Percentiles rank a stretch among this genome's conserved stretches.
These are phyloP conservation scores for Fulmarus glacialis DNA, from an alignment of 2,113 vertebrate genomes.

Conservation along the genomic window DNA sequence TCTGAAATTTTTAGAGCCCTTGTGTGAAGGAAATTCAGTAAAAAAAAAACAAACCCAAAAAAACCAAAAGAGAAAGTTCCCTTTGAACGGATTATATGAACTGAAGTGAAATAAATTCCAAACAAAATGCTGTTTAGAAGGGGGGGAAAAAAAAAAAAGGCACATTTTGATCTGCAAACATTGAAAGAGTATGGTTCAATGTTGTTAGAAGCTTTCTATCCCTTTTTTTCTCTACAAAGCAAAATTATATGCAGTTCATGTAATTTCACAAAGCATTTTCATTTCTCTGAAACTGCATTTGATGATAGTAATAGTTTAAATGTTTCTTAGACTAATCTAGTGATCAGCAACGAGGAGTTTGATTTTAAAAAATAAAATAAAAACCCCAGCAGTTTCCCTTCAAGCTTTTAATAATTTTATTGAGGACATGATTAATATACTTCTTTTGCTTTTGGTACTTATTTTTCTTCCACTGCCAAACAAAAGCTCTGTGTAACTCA, in stretches of 20 bases:
- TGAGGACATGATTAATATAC: neutral
- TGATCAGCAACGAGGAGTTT: neutral
- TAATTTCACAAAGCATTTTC: neutral
- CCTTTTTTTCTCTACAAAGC: neutral
- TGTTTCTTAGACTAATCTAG: neutral
- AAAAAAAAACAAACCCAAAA: neutral
- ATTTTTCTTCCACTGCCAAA: neutral
- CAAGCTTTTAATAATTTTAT: slow-evolving; percentile 25
- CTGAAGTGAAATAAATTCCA: neutral
- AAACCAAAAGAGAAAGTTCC: neutral
- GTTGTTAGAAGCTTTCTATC: neutral
- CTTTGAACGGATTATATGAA: neutral
- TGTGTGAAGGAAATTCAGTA: neutral
- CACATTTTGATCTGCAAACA: neutral
- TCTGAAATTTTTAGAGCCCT: neutral
- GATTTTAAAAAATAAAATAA: neutral
- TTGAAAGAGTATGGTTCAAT: neutral
- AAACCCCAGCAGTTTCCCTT: neutral
- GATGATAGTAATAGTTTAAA: neutral
- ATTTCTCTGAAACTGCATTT: neutral
- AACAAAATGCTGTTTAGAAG: neutral
- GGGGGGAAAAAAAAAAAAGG: neutral
- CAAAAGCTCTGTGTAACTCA: neutral
- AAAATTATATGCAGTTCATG: neutral
- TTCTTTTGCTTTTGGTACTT: neutral